Evolutionary conservation across 1,140 invertebrate genomes (phyloP).

Genomic region (Zaprionus davidi): DNA sequence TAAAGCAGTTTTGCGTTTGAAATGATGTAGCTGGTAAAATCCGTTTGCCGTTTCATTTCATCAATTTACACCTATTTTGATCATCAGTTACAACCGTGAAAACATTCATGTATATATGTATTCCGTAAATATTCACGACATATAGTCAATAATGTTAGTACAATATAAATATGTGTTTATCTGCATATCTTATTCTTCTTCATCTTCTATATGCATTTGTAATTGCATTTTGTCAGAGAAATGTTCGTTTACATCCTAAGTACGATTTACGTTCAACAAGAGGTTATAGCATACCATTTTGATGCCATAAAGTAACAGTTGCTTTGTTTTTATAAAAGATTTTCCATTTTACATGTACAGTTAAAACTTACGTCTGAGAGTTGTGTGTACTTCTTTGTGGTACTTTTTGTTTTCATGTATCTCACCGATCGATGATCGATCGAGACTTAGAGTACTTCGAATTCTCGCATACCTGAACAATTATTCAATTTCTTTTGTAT

Average conservation of each 20-base stretch:
- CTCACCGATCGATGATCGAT: conserved; percentile 20
- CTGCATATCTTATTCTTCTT: conserved; percentile 13
- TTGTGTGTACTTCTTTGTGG: conserved; percentile 69
- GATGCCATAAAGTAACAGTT: conserved; percentile 82
- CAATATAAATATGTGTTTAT: conserved; percentile 59
- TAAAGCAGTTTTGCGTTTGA: conserved; percentile 48
- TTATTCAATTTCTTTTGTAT: background rate
- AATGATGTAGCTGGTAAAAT: conserved; percentile 64
- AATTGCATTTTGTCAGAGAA: conserved; percentile 54
- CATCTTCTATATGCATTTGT: conserved; percentile 13
- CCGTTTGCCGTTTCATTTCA: conserved; percentile 27
- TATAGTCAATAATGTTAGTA: conserved; percentile 60
- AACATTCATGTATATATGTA: conserved; percentile 69
- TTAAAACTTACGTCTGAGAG: conserved; percentile 78
- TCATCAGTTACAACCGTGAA: conserved; percentile 79
- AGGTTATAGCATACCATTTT: conserved; percentile 71
- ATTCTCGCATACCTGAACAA: conserved; percentile 3
- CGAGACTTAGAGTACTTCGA: background rate
- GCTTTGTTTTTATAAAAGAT: conserved; percentile 74
- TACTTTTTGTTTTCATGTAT: conserved; percentile 60
- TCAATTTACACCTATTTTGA: conserved; percentile 79
- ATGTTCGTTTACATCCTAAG: conserved; percentile 61
- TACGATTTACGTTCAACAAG: conserved; percentile 79
- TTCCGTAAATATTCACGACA: conserved; percentile 67
- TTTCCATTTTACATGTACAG: conserved; percentile 61